Base-by-base conservation (phyloP, 1,140 invertebrate species). In the Cephus cinctus region DNA sequence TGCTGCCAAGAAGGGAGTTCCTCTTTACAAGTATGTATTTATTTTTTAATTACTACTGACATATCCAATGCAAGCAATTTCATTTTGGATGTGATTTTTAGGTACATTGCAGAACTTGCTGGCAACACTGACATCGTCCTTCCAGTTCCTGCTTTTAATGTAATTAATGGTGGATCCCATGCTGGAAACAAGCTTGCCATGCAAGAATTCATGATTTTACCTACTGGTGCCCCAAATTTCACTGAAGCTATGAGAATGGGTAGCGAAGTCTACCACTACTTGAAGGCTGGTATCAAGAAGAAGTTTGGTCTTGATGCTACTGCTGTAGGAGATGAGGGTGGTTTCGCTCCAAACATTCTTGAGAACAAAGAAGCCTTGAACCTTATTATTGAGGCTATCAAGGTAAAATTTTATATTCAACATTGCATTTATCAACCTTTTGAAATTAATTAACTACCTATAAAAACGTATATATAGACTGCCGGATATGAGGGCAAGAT, bases 161-260 rank as follows among this genome's bases (percentile, higher is more conserved):
- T 99, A 11, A 98, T 99, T 75, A 99, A 99, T 74, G 98, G 98
- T 57, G 98, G 97, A 25, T 95, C 92, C 43, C 98, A 99, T 74
- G 97, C 98, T 68, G 98, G 96, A 52, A 99, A 99, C 76, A 97
- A 97, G 72, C 78, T 99, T 45, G 96, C 96, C 50, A 98, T 99
- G 94, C 97, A 99, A 76, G 96, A 97, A 73, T 98, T 98, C 77
- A 98, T 98, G 94, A 93, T 96, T 62, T 73, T 96, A 16, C 76
- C 81, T 8, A 71, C 69, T 75, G 94, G 97, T 50, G 97, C 97
- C 14, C 74, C 80, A 6, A 86, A 83, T 43, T 99, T 99, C 78
- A 90, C 86, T 25, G 96, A 99, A 73, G 97, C 97, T 4, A 98
- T 99, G 96, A 90, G 88, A 69, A 99, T 99, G 87, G 97, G 97